Conservation (phyloP, 2,797 vertebrate genomes). For the Novumbra hubbsi region DNA sequence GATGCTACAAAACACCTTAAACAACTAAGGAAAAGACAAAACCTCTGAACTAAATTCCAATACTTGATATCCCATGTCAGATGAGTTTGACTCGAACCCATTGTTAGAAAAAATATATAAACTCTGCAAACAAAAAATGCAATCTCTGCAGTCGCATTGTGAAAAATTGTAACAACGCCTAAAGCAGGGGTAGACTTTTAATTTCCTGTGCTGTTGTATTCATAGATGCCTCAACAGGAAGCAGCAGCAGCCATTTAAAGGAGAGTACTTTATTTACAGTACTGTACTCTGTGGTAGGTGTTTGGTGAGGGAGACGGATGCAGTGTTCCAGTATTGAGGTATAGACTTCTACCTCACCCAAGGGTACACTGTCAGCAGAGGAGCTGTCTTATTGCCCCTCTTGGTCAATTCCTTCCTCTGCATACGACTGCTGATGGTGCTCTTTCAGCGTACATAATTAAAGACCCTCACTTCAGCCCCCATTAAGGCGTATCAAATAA, state of each 20-base stretch:
- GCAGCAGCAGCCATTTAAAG: no score
- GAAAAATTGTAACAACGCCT: no score
- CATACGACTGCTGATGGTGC: constrained; percentile 42
- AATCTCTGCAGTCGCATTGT: no score
- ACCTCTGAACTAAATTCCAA: not conserved
- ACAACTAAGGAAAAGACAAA: not conserved
- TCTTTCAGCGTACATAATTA: constrained; percentile 50
- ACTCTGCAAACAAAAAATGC: no score
- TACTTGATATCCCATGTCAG: not conserved
- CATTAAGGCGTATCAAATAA: constrained; percentile 48
- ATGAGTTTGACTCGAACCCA: not conserved
- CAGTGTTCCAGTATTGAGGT: constrained; percentile 35
- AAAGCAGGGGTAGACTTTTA: no score
- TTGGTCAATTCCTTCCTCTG: constrained; percentile 33
- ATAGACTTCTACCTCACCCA: constrained; percentile 39
- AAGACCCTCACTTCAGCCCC: constrained; percentile 40
- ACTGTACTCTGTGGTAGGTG: no score
- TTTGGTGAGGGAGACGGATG: constrained; percentile 34
- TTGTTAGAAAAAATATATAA: no score
- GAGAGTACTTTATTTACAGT: no score
- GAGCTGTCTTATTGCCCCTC: constrained; percentile 21
- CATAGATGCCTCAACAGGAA: no score
- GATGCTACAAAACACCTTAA: not conserved
- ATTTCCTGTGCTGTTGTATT: no score
- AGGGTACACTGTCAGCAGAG: constrained; percentile 43